phyloP scores from a whole-genome alignment of 1,140 invertebrate genomes.

The Drosophila repleta region DNA sequence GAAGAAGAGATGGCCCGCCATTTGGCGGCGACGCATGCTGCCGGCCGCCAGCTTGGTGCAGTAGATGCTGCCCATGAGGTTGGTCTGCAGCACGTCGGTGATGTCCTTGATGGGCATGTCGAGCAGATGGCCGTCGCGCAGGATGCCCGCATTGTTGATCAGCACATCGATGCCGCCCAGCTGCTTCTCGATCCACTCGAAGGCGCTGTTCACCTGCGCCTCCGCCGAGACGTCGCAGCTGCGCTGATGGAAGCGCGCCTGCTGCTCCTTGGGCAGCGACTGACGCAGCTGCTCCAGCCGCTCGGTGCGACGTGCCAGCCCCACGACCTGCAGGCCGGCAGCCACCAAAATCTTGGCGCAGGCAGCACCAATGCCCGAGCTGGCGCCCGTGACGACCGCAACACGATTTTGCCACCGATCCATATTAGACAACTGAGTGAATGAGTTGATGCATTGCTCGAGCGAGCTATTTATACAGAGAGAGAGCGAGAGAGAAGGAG shows the following conservation, averaged over 20 bases:
- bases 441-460: not conserved
- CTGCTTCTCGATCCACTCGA: conserved; percentile 87
- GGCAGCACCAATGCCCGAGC: conserved; percentile 87
- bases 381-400: conserved; percentile 88
- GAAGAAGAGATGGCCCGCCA: conserved; percentile 89
- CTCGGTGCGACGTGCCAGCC: conserved; percentile 72
- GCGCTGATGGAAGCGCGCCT: conserved; percentile 83
- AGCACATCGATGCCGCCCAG: conserved; percentile 89
- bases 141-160: conserved; percentile 90
- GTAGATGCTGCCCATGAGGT: conserved; percentile 88
- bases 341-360: conserved; percentile 84
- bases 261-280: conserved; percentile 64
- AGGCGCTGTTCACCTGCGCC: conserved; percentile 87
- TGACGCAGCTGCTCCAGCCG: conserved; percentile 63
- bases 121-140: conserved; percentile 80
- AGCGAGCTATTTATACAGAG: conserved; percentile 11
- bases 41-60: conserved; percentile 88
- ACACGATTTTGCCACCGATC: conserved; percentile 86
- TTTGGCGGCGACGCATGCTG: conserved; percentile 87
- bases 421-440: conserved; percentile 47
- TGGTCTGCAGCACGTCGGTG: conserved; percentile 87
- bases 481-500: not conserved
- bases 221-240: conserved; percentile 88
- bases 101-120: conserved; percentile 81
- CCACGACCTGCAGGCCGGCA: conserved; percentile 86